phyloP scores from a whole-genome alignment of 35 echinoderm and acorn worm genomes.

The Acanthaster planci region DNA sequence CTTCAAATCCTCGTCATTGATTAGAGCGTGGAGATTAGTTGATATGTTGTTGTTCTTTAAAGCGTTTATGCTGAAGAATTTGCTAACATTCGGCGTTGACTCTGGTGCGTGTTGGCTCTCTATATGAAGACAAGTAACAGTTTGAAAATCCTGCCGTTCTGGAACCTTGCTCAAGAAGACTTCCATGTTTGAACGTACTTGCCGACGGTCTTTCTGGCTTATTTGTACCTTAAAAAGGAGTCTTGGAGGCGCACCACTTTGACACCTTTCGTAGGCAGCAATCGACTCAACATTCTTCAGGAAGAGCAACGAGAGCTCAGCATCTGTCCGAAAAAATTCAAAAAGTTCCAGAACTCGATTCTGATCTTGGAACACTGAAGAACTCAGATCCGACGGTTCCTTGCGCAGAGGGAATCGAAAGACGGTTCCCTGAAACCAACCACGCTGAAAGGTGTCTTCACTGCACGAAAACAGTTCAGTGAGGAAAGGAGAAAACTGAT shows the following conservation, averaged over 20 bases:
- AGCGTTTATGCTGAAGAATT: not conserved
- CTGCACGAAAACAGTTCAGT: constrained; percentile 18
- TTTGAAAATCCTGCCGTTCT: not conserved
- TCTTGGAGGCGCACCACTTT: not conserved
- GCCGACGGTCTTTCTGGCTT: not conserved
- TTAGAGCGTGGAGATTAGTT: not conserved
- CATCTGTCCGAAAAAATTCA: constrained; percentile 37
- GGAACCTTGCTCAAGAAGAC: not conserved
- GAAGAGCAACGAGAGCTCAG: constrained; percentile 50
- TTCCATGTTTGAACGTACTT: not conserved
- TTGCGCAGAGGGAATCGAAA: constrained; percentile 67
- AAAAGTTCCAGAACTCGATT: constrained; percentile 1
- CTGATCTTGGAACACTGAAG: constrained; percentile 2
- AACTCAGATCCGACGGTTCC: not conserved
- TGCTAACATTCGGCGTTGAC: not conserved
- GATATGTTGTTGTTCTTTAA: not conserved
- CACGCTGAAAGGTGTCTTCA: not conserved
- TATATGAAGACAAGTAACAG: not conserved
- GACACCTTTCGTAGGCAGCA: constrained; percentile 17
- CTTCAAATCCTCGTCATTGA: constrained; percentile 21
- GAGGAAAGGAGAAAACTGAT: constrained; percentile 55
- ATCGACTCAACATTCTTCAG: constrained; percentile 47
- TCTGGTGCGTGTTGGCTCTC: not conserved
- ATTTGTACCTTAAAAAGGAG: constrained; percentile 24
- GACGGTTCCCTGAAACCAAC: constrained; percentile 46